A percentile compares a stretch with the other conserved stretches of the same genome.
Conservation (phyloP, 2,888 invertebrate genomes). For the Herminia tarsipennalis region DNA sequence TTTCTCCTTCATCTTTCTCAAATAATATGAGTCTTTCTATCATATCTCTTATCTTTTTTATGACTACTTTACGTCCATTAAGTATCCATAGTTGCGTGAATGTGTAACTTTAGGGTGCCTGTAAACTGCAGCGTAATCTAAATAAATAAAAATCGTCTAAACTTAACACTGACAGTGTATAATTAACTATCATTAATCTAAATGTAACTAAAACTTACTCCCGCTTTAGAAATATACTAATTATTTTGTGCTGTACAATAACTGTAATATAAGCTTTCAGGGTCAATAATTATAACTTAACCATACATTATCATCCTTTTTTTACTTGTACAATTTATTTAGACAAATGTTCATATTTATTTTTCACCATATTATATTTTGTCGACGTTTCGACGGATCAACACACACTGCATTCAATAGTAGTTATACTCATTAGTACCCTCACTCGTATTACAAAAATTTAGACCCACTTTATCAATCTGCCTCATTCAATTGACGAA, state of each 20-base stretch:
- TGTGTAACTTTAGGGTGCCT: neutral
- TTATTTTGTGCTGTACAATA: constrained; percentile 27
- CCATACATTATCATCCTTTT: too few relatives aligned
- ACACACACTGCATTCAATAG: too few relatives aligned
- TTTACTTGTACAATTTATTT: too few relatives aligned
- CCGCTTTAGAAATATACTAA: constrained; percentile 31
- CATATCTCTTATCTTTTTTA: neutral
- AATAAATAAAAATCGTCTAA: too few relatives aligned
- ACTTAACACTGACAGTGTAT: neutral
- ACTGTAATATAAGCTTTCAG: constrained; percentile 24
- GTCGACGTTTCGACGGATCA: too few relatives aligned
- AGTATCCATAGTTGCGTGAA: neutral
- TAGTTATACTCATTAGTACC: too few relatives aligned
- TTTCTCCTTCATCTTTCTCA: neutral
- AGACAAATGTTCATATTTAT: too few relatives aligned
- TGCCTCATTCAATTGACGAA: too few relatives aligned
- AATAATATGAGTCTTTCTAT: constrained; percentile 1
- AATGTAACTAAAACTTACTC: constrained; percentile 16
- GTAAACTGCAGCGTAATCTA: neutral
- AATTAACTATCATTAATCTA: constrained; percentile 22
- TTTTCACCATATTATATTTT: too few relatives aligned
- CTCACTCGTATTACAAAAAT: too few relatives aligned
- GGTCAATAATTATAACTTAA: constrained; percentile 30
- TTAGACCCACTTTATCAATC: too few relatives aligned
- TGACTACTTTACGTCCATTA: neutral